Evolutionary conservation across 2,113 vertebrate genomes (phyloP).

Genomic region (Pseudorectes ferrugineus): DNA sequence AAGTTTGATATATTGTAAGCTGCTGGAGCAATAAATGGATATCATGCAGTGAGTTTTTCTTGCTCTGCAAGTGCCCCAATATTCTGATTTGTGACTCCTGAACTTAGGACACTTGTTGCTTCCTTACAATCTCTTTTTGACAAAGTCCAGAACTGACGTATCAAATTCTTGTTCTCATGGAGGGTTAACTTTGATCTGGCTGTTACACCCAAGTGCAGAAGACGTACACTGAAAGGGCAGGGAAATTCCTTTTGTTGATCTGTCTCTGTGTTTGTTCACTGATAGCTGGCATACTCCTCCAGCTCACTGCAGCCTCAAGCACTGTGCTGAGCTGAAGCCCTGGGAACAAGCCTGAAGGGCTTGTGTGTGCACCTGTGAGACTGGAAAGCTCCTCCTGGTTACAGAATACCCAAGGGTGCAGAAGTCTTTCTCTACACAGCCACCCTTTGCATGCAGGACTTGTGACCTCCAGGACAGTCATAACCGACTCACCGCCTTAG

Average conservation of each 20-base stretch:
- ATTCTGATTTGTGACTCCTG: background rate
- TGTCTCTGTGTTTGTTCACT: background rate
- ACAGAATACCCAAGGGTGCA: background rate
- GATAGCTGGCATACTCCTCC: background rate
- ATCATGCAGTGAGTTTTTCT: background rate
- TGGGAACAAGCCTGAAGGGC: background rate
- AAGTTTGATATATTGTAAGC: background rate
- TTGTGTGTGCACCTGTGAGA: background rate
- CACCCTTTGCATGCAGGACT: background rate
- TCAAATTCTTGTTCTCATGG: background rate
- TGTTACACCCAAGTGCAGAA: background rate
- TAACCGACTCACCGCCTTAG: background rate
- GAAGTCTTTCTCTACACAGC: background rate
- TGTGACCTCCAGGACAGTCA: background rate
- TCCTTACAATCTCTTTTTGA: background rate
- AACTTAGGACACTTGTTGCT: background rate
- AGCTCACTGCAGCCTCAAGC: background rate
- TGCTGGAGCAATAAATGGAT: background rate
- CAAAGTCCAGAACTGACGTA: background rate
- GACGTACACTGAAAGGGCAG: background rate
- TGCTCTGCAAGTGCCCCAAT: background rate
- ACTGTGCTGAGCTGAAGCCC: accelerated
- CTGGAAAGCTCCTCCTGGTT: background rate
- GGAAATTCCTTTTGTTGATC: background rate
- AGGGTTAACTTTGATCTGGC: background rate